These are phyloP conservation scores for Xanthostigma xanthostigma DNA, from an alignment of 2,888 invertebrate species.

Conservation along the genomic window DNA sequence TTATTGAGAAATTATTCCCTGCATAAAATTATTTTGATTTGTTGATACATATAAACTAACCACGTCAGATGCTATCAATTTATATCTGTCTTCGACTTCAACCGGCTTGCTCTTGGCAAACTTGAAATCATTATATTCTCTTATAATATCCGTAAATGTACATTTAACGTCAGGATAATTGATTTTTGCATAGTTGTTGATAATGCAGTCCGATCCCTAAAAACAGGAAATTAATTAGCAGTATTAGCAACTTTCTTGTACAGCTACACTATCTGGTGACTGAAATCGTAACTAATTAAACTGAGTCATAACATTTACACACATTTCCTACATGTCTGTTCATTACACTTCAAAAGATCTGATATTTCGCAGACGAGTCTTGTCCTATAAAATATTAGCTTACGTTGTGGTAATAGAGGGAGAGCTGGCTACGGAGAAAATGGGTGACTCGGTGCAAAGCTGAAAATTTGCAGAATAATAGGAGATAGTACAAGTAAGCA, in stretches of 20 bases:
- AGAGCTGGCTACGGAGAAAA: too few relatives aligned
- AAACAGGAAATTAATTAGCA: slow-evolving; percentile 9
- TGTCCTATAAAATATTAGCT: too few relatives aligned
- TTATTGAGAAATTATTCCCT: too few relatives aligned
- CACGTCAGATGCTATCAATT: slow-evolving; percentile 51
- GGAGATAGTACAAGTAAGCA: too few relatives aligned
- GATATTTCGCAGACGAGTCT: too few relatives aligned
- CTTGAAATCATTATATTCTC: slow-evolving; percentile 42
- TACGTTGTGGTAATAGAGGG: too few relatives aligned
- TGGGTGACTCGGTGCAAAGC: too few relatives aligned
- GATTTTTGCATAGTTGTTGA: slow-evolving; percentile 32
- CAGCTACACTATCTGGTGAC: neutral
- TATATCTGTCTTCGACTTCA: slow-evolving; percentile 38
- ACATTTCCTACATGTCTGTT: too few relatives aligned
- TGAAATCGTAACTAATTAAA: neutral
- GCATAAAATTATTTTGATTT: too few relatives aligned
- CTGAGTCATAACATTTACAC: neutral
- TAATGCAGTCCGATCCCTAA: slow-evolving; percentile 31
- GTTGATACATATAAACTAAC: slow-evolving; percentile 14
- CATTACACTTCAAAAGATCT: too few relatives aligned
- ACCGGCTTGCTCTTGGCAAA: slow-evolving; percentile 25
- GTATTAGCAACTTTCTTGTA: neutral
- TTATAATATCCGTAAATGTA: slow-evolving; percentile 52
- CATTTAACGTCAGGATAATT: slow-evolving; percentile 32
- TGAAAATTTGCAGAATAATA: too few relatives aligned